phyloP scores from a whole-genome alignment of 2,113 vertebrate species.

The Melanotaenia duboulayi region DNA sequence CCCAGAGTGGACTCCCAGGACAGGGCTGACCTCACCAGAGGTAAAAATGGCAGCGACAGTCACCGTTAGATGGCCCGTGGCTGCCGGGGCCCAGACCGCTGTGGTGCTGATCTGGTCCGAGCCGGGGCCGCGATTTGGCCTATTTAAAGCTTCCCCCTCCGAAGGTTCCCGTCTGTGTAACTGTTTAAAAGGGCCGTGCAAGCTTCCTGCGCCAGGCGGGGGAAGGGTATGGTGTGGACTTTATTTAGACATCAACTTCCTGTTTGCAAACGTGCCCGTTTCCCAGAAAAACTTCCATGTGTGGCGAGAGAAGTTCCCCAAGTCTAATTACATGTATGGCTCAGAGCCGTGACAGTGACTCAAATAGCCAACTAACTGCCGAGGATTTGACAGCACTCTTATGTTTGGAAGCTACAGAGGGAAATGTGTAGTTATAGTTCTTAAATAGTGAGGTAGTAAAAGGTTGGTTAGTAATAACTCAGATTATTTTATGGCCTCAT shows the following conservation, averaged over 20 bases:
- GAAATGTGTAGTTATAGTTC: slow-evolving; percentile 7
- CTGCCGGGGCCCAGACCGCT: slow-evolving; percentile 65
- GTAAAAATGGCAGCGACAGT: slow-evolving; percentile 76
- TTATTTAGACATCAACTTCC: slow-evolving; percentile 81
- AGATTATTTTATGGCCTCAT: neutral
- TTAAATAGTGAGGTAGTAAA: slow-evolving; percentile 2
- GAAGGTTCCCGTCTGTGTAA: slow-evolving; percentile 68
- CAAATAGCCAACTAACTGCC: slow-evolving; percentile 62
- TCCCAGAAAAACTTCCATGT: slow-evolving; percentile 75
- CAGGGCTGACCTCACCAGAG: slow-evolving; percentile 73
- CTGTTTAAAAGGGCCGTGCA: slow-evolving; percentile 58
- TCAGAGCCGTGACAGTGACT: slow-evolving; percentile 62
- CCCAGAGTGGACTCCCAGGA: slow-evolving; percentile 65
- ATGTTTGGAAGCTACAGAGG: slow-evolving; percentile 30
- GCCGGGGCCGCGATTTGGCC: slow-evolving; percentile 42
- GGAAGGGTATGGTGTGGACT: slow-evolving; percentile 32
- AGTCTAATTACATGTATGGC: slow-evolving; percentile 78
- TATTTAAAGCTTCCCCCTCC: slow-evolving; percentile 67
- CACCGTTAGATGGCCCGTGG: slow-evolving; percentile 56
- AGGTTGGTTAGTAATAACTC: neutral
- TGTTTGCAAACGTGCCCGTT: slow-evolving; percentile 77
- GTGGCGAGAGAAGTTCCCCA: slow-evolving; percentile 74
- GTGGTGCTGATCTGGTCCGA: slow-evolving; percentile 65
- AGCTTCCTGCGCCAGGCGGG: slow-evolving; percentile 60
- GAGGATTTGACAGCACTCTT: slow-evolving; percentile 34